Conservation (phyloP, 1,140 invertebrate genomes). For the Triops cancriformis region DNA sequence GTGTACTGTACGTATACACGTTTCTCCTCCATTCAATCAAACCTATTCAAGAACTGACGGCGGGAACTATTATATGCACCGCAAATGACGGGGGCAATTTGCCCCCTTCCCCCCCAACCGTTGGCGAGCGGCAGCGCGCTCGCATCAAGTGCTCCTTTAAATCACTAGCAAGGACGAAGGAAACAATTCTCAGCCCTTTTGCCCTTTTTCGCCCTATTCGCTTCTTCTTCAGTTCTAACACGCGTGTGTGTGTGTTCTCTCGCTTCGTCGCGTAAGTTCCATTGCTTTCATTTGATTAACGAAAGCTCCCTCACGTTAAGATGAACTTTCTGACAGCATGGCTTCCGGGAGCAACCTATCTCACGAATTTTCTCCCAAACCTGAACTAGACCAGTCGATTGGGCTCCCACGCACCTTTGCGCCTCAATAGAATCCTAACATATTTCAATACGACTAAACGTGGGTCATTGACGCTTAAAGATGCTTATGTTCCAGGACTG, state of each 20-base stretch:
- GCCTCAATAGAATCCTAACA: too few species aligned
- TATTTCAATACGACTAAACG: too few species aligned
- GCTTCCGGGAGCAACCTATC: too few species aligned
- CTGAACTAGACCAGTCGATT: too few species aligned
- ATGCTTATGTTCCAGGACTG: too few species aligned
- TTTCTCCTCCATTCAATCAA: neutral
- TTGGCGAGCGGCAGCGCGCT: neutral
- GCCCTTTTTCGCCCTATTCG: neutral
- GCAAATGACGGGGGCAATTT: slow-evolving; percentile 12
- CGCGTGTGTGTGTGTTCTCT: neutral
- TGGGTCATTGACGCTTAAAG: too few species aligned
- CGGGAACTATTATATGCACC: slow-evolving; percentile 3
- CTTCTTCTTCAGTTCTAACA: neutral
- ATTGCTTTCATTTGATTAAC: neutral
- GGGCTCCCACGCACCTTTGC: too few species aligned
- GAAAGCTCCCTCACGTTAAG: neutral
- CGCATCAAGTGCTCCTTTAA: neutral
- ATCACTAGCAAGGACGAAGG: neutral
- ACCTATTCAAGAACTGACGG: slow-evolving; percentile 3
- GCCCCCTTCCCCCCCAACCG: neutral
- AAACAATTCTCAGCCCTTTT: neutral
- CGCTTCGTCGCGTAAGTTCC: slow-evolving; percentile 1
- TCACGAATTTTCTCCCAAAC: too few species aligned
- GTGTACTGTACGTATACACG: neutral
- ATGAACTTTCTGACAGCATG: too few species aligned